Evolutionary conservation across 2,888 invertebrate genomes (phyloP).

Genomic region (Pardosa pseudoannulata): DNA sequence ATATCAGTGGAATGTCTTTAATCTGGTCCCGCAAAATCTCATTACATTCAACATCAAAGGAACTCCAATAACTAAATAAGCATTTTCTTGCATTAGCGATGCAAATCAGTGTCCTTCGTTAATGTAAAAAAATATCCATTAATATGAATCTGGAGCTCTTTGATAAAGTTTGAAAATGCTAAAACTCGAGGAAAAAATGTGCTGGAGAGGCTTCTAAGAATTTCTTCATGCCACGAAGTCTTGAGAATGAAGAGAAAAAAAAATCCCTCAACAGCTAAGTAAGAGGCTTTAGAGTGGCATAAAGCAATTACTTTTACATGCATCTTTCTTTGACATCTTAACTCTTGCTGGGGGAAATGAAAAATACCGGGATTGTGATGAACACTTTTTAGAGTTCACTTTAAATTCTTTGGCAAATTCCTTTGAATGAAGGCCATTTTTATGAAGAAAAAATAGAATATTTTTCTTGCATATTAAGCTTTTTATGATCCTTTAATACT

Average conservation of each 20-base stretch:
- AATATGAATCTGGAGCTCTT: conserved; percentile 12
- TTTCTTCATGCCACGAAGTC: not conserved
- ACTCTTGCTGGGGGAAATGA: conserved; percentile 36
- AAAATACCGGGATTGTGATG: conserved; percentile 18
- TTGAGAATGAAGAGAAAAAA: not conserved
- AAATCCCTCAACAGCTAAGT: not conserved
- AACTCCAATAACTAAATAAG: conserved; percentile 20
- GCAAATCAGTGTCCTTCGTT: conserved; percentile 15
- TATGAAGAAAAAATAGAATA: not conserved
- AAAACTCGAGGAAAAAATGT: not conserved
- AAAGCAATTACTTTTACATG: conserved; percentile 47
- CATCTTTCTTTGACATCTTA: conserved; percentile 32
- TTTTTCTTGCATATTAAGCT: conserved; percentile 10
- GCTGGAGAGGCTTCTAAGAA: not conserved
- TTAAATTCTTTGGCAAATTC: not conserved
- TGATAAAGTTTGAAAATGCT: conserved; percentile 24
- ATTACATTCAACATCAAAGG: conserved; percentile 14
- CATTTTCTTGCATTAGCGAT: conserved; percentile 33
- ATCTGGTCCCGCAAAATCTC: conserved; percentile 19
- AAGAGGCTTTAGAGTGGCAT: conserved; percentile 24
- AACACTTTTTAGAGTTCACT: not conserved
- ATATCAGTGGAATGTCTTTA: no score
- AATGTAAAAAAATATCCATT: not conserved
- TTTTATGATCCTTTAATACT: not conserved
- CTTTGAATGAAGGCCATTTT: not conserved